Percentiles rank a stretch among this genome's conserved stretches.
Conservation (phyloP, 2,888 invertebrate species). For the Chymomyza caudatula region DNA sequence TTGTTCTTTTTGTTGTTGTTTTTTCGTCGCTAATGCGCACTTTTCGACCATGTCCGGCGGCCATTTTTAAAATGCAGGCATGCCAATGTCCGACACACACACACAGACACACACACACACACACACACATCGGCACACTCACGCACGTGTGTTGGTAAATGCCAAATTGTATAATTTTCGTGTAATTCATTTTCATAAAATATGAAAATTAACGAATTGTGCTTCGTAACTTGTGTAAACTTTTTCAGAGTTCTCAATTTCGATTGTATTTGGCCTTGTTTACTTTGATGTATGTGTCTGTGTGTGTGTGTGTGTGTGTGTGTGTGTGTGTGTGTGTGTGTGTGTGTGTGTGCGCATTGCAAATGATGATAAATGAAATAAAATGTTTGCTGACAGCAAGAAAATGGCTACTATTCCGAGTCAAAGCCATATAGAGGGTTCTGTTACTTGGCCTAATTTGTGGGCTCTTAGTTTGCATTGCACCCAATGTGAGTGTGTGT, state of each 20-base stretch:
- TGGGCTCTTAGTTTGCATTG: not conserved
- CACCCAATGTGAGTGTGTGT: no score
- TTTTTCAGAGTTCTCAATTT: not conserved
- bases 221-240: conserved; percentile 13
- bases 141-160: not conserved
- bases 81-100: conserved; percentile 33
- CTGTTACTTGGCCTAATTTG: not conserved
- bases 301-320: not conserved
- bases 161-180: conserved; percentile 42
- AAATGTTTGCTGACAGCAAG: conserved; percentile 58
- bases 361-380: conserved; percentile 69
- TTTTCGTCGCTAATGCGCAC: not conserved
- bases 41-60: conserved; percentile 26
- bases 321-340: conserved; percentile 13
- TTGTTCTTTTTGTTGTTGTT: not conserved
- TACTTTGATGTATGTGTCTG: conserved; percentile 4
- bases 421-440: no score
- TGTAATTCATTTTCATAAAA: conserved; percentile 56
- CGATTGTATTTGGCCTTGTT: not conserved
- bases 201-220: conserved; percentile 61
- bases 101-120: conserved; percentile 5
- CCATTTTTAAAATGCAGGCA: conserved; percentile 48
- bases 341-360: conserved; percentile 25
- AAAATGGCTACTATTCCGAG: no score
- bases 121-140: conserved; percentile 3